Evolutionary conservation across 2,888 invertebrate genomes (phyloP), one percentile per base, ranked within the genome.

Genomic region (Lordiphosa andalusiaca): DNA sequence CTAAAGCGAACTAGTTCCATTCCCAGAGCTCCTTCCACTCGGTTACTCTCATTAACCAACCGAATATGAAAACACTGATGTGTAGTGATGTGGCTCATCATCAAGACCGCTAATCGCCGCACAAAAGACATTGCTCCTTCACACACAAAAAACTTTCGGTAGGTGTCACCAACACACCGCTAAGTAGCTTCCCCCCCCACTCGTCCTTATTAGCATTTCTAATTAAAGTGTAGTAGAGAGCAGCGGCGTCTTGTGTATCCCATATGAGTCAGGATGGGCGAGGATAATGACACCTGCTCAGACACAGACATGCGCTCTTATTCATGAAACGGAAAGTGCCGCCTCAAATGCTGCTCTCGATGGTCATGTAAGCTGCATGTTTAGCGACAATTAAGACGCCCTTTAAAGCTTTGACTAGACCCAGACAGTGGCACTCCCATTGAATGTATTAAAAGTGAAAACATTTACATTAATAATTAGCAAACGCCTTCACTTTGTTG

Each of bases 391-490:
- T 77, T 67, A 67, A 16, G 35, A 38, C 44, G 16, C 53, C 62
- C 30, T 30, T 30, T 42, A 36, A 40, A 30, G n/a, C 23, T 56
- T 55, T 54, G 50, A 49, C 41, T 58, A 58, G 54, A 69, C 68
- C 50, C 56, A 60, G 77, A 67, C 71, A 61, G 42, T 30, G 40
- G 42, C 55, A 25, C 41, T 23, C 49, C 42, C 36, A 44, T 61
- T 64, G 9, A 10, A 30, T 10, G 30, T 57, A 70, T 73, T 74
- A 74, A 67, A 71, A 74, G 74, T 62, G 75, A 77, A 81, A 85
- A 84, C 85, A 84, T 83, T 85, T 86, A 86, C 86, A 84, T 86
- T 81, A 86, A 83, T 84, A 84, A 84, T 84, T 84, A 85, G 85
- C 67, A 58, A 61, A 25, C 12, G 16, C 63, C 33, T 21, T 13